These are phyloP conservation scores for Heliconius sara DNA, from an alignment of 2,888 invertebrate genomes.

Conservation along the genomic window DNA sequence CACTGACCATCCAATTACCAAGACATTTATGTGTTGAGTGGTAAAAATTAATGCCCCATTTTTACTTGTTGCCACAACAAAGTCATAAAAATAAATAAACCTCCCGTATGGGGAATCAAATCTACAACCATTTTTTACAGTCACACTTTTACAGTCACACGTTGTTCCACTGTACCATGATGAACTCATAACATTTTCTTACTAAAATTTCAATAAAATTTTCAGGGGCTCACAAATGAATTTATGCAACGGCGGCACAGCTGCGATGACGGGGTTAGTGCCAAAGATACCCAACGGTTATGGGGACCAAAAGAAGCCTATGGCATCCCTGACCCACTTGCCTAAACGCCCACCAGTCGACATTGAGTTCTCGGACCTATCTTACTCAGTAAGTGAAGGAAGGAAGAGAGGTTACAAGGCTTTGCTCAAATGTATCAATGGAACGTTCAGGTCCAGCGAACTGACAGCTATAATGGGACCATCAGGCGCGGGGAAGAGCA, in stretches of 20 bases:
- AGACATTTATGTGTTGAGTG: too few relatives aligned
- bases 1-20: too few relatives aligned
- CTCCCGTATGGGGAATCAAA: too few relatives aligned
- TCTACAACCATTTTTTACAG: too few relatives aligned
- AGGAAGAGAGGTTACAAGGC: conserved; percentile 92
- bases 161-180: too few relatives aligned
- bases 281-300: conserved; percentile 90
- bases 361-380: conserved; percentile 93
- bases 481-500: conserved; percentile 91
- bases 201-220: conserved; percentile 48
- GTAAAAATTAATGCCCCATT: too few relatives aligned
- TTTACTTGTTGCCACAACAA: too few relatives aligned
- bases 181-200: neutral
- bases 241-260: conserved; percentile 87
- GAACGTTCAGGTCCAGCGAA: conserved; percentile 95
- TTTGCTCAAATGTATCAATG: conserved; percentile 93
- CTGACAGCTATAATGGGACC: conserved; percentile 98
- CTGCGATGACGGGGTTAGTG: conserved; percentile 80
- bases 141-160: too few relatives aligned
- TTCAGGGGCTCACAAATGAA: conserved; percentile 89
- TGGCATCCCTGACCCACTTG: conserved; percentile 90
- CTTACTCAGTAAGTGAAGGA: conserved; percentile 94
- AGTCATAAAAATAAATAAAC: too few relatives aligned
- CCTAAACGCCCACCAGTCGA: conserved; percentile 95
- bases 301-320: conserved; percentile 89